Conservation (phyloP, 2,113 vertebrate species). For the Ptilonorhynchus violaceus region DNA sequence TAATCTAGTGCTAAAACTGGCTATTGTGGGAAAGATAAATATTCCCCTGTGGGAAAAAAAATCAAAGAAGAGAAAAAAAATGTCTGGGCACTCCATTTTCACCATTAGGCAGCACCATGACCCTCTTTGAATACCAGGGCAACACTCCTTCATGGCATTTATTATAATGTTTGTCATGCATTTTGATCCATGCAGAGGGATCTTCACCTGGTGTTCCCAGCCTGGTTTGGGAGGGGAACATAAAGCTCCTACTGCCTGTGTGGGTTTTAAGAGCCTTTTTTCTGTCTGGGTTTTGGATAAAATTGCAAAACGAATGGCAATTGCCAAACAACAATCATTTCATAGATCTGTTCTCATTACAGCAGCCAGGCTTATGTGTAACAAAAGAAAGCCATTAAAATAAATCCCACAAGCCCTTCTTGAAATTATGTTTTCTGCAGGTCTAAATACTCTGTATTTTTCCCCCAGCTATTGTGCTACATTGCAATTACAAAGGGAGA, state of each 20-base stretch:
- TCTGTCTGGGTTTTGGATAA: background rate
- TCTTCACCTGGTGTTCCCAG: background rate
- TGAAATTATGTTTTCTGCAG: background rate
- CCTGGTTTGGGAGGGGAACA: too few species aligned
- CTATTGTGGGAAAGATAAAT: background rate
- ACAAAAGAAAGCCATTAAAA: background rate
- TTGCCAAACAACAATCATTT: background rate
- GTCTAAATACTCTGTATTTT: background rate
- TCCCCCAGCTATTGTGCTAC: background rate
- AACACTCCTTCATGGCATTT: background rate
- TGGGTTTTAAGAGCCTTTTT: background rate
- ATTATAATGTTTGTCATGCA: accelerated
- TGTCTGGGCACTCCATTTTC: background rate
- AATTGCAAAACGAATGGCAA: background rate
- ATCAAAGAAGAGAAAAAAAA: too few species aligned
- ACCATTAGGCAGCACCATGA: background rate
- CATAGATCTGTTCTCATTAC: background rate
- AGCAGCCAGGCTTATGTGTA: background rate
- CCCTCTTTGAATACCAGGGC: background rate
- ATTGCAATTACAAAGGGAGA: background rate
- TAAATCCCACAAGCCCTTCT: background rate
- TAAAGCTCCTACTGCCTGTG: background rate
- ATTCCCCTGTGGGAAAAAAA: background rate
- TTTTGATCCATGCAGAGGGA: background rate
- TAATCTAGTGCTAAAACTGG: background rate